Percentiles rank a stretch among this genome's conserved stretches.
These are phyloP conservation scores for Athetis lepigone DNA, from an alignment of 2,888 invertebrate genomes.

Conservation along the genomic window DNA sequence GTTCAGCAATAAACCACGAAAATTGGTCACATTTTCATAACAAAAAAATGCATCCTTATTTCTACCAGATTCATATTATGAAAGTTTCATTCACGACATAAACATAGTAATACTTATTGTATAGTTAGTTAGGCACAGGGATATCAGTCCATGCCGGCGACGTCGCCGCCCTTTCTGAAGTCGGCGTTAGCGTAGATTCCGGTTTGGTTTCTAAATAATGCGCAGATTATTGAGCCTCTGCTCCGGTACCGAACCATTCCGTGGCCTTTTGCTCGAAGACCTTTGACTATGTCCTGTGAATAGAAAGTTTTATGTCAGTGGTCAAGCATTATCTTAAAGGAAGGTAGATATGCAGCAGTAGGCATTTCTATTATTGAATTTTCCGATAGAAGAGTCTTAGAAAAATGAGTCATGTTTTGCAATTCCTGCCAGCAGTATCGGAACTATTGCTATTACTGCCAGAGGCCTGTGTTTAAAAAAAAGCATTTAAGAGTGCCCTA, in stretches of 20 bases:
- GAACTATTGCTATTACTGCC: no score
- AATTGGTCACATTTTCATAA: constrained; percentile 18
- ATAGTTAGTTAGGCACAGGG: constrained; percentile 47
- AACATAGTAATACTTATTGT: constrained; percentile 41
- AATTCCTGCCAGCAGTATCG: no score
- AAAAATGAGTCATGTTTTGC: no score
- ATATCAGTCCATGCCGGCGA: constrained; percentile 92
- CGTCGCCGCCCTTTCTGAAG: constrained; percentile 95
- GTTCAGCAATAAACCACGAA: constrained; percentile 11
- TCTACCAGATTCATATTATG: constrained; percentile 47
- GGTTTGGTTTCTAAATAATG: constrained; percentile 91
- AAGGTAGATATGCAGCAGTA: no score
- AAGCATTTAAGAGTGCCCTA: no score
- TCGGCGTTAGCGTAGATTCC: constrained; percentile 95
- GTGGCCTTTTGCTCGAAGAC: constrained; percentile 93
- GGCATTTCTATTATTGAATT: no score
- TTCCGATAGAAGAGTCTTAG: not conserved
- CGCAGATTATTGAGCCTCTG: constrained; percentile 94
- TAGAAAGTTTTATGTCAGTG: constrained; percentile 9
- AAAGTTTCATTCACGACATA: constrained; percentile 41
- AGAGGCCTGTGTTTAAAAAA: no score
- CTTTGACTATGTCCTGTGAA: constrained; percentile 91
- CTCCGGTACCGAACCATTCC: constrained; percentile 90
- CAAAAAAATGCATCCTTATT: constrained; percentile 5
- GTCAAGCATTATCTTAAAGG: not conserved